Evolutionary conservation across 2,888 invertebrate species (phyloP).

Genomic region (Calameuta pallipes): DNA sequence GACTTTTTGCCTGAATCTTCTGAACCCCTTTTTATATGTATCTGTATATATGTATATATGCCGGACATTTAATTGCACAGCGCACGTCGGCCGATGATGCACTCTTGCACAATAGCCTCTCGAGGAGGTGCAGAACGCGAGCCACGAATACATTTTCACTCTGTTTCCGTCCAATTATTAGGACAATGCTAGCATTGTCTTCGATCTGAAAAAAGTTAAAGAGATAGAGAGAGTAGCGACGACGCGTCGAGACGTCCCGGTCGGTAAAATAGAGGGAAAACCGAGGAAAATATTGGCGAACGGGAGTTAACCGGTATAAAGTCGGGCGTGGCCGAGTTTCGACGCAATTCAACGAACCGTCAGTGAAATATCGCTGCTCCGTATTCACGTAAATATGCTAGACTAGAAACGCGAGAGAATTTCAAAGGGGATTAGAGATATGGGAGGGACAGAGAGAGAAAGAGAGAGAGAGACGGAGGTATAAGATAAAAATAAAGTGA

Average conservation of each 20-base stretch:
- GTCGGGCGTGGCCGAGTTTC: background rate
- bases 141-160: too few species aligned
- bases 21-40: too few species aligned
- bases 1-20: too few species aligned
- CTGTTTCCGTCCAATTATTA: constrained; percentile 2
- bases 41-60: too few species aligned
- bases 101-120: too few species aligned
- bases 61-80: too few species aligned
- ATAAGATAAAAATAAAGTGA: background rate
- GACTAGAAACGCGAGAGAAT: background rate
- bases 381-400: background rate
- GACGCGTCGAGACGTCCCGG: background rate
- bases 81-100: too few species aligned
- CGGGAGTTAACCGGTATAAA: background rate
- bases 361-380: background rate
- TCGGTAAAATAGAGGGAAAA: background rate
- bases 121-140: too few species aligned
- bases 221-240: background rate
- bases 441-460: background rate
- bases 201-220: background rate
- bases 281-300: background rate
- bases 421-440: background rate
- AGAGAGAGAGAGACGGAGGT: constrained; percentile 5
- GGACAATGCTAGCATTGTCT: background rate
- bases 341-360: background rate